Evolutionary conservation across 2,888 invertebrate species (phyloP).

Genomic region (Notocelia uddmanniana): DNA sequence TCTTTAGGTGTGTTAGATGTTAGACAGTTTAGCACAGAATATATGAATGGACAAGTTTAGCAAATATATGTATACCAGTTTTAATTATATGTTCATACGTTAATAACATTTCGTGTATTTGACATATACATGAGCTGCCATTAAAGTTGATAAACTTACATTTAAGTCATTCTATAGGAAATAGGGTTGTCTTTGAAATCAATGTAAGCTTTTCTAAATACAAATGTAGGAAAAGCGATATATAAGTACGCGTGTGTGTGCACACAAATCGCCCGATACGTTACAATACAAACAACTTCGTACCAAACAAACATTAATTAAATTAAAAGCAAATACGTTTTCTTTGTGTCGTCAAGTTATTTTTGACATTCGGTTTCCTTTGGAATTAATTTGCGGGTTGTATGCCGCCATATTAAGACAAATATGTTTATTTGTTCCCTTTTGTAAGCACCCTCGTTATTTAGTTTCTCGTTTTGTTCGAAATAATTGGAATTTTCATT

Average conservation of each 20-base stretch:
- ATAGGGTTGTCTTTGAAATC: background rate
- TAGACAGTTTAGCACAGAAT: background rate
- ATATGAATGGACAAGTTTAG: background rate
- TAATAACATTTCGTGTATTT: background rate
- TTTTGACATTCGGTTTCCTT: constrained; percentile 73
- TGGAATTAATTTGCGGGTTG: constrained; percentile 74
- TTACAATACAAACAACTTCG: constrained; percentile 61
- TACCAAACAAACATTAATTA: constrained; percentile 63
- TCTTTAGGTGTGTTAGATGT: constrained; percentile 1
- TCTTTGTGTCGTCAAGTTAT: constrained; percentile 71
- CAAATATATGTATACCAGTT: background rate
- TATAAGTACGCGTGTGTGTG: constrained; percentile 26
- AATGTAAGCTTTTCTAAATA: constrained; percentile 10
- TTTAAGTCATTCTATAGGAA: background rate
- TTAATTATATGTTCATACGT: background rate
- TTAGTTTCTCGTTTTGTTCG: constrained; percentile 69
- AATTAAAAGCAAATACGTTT: constrained; percentile 70
- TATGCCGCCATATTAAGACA: constrained; percentile 61
- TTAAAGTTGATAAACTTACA: background rate
- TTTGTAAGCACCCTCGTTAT: constrained; percentile 63
- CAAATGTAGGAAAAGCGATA: constrained; percentile 29
- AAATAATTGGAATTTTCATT: constrained; percentile 80
- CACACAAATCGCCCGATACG: constrained; percentile 52
- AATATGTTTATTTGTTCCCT: constrained; percentile 60
- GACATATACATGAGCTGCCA: background rate